Evolutionary conservation across 2,888 invertebrate genomes (phyloP), one percentile per base, ranked within the genome.

Genomic region (Eupithecia tripunctaria): DNA sequence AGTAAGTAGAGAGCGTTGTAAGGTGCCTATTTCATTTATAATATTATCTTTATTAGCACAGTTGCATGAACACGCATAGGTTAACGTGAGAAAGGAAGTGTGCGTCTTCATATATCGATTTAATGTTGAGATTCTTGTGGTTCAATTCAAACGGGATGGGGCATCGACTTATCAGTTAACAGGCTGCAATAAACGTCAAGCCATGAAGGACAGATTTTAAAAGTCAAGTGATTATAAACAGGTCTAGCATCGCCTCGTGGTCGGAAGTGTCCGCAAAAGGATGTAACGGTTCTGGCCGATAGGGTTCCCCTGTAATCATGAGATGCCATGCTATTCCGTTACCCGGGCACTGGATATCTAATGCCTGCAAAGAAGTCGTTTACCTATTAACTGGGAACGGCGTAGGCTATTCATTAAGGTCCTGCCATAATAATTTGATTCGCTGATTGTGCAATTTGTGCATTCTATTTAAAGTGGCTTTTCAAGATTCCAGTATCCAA

Each of bases 281-380:
- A 84, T 84, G 81, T 91, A 91, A 91, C 91, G 89, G 91, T 87
- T 80, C 81, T 81, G 75, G 85, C 60, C 82, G 85, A 83, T 85
- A 83, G 81, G 84, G 87, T 86, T 85, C 83, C 82, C 83, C 81
- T 82, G 84, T 86, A 85, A 85, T 86, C 86, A 83, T 80, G 82
- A 82, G 85, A 84, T 82, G 80, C 84, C 79, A 76, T 77, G 77
- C 73, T 78, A 81, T 81, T 79, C 86, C 88, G 88, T 88, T 88
- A 88, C 82, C 81, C 80, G 78, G 73, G 76, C 80, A 82, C 80
- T 76, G 47, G 79, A 78, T 71, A 75, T 76, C 69, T 72, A 74
- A 74, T 70, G 41, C 76, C 66, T 77, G 81, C 77, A 84, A 84
- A 84, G 82, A 84, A 86, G 82, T 83, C 81, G 86, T 85, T 86